These are phyloP conservation scores for Chelon labrosus DNA, from an alignment of 2,797 vertebrate genomes.

Conservation along the genomic window DNA sequence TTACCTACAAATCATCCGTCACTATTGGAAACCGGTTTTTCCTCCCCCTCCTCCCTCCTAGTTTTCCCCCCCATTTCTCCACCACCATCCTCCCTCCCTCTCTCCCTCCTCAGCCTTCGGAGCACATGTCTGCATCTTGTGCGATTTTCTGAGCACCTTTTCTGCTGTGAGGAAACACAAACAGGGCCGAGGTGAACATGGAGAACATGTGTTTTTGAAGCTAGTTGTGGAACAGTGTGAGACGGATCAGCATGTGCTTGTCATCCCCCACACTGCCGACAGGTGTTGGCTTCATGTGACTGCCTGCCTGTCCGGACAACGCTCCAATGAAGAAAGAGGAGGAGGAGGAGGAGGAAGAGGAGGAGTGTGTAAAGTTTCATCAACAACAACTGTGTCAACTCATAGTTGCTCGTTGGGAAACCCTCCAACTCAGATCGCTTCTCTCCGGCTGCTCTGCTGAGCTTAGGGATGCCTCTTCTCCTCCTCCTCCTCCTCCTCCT, in stretches of 20 bases:
- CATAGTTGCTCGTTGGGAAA: conserved; percentile 45
- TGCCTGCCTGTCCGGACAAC: conserved; percentile 59
- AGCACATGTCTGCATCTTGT: conserved; percentile 40
- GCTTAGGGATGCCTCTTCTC: conserved; percentile 75
- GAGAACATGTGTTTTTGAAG: conserved; percentile 37
- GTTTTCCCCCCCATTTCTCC: conserved; percentile 14
- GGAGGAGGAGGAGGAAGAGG: conserved; percentile 19
- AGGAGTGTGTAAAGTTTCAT: conserved; percentile 68
- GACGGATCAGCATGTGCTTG: conserved; percentile 65
- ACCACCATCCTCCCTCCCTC: conserved; percentile 9
- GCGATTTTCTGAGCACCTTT: not conserved
- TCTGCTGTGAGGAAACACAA: not conserved
- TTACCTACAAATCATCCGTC: conserved; percentile 83
- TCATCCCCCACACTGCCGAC: conserved; percentile 74
- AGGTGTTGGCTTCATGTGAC: conserved; percentile 85
- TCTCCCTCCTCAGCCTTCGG: not conserved
- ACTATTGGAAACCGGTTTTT: conserved; percentile 82
- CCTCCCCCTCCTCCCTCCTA: conserved; percentile 52
- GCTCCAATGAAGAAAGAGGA: conserved; percentile 60
- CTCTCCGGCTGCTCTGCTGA: conserved; percentile 15
- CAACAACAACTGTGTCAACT: conserved; percentile 74
- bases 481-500: conserved; percentile 61
- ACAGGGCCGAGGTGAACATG: conserved; percentile 10
- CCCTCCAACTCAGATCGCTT: conserved; percentile 45
- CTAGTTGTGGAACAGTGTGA: conserved; percentile 48